Evolutionary conservation across 1,140 invertebrate genomes (phyloP), one percentile per base, ranked within the genome.

Genomic region (Calliphora vicina): DNA sequence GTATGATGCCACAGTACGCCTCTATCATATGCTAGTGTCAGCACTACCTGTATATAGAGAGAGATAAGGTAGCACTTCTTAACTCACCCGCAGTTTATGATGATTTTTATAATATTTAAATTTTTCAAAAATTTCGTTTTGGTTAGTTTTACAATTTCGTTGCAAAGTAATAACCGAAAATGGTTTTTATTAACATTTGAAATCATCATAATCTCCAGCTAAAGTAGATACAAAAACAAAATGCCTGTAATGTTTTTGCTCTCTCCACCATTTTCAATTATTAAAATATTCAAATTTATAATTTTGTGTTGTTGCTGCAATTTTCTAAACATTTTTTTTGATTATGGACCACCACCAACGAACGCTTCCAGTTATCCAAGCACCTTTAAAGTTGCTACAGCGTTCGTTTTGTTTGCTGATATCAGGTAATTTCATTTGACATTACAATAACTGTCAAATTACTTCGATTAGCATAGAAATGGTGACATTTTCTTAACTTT

Each of bases 361-460:
- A 35, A 5, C 35, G 10, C 35, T 5, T 2, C 35, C 0, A 6
- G 6, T 35, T 8, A 5, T 35, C 5, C 0, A 35, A 10, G 4
- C 10, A 35, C 1, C 35, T 1, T 35, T 35, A n/a, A n/a, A n/a
- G n/a, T n/a, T n/a, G n/a, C 10, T 35, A 35, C 35, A 8, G 10
- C 35, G 35, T 35, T 50, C 45, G 61, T 23, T 23, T 67, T 67
- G 35, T 67, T 67, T 67, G 61, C 61, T 67, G 20, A 67, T 67
- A 67, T 67, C 61, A 67, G 61, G 61, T 67, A 67, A 67, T 67
- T 67, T 67, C 61, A 23, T 67, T 67, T 67, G 61, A 67, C 61
- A 67, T 67, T 67, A 67, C 61, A 67, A 67, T 67, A 67, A 67
- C 61, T 67, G 61, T 67, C 61, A 67, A 67, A 67, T 67, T 67